Base-by-base conservation (phyloP, 2,797 vertebrate genomes). In the Eulemur rubriventer region DNA sequence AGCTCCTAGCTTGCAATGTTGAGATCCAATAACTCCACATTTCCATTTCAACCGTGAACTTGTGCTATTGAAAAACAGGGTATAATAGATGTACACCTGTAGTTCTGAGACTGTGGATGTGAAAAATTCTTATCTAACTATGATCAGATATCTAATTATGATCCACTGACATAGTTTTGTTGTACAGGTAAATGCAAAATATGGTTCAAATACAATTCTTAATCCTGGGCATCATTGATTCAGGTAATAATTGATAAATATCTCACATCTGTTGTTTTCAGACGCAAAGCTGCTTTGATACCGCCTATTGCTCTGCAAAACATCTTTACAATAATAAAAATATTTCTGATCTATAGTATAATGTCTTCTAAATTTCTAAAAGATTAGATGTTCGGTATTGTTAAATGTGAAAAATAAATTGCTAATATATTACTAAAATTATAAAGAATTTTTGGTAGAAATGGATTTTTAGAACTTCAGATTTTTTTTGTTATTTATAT, bases 191-290 rank as follows among this genome's bases (percentile, higher is more conserved):
- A 96, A 93, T 73, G 65, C 14, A 96, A 97, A 69, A 35, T 96
- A 80, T 81, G 30, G 86, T 97, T 96, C 95, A 98, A 91, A 97
- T 96, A 85, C 81, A 67, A 83, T 81, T 97, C 10, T 61, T 75
- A 96, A 83, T 17, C 18, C 70, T 89, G 63, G 30, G 83, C 50
- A 84, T 96, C 72, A 72, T 50, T 89, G 11, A 35, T 91, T 94
- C 13, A 35, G 20, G 7, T 33, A 38, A 83, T 76, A 89, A 78
- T 30, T 92, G 69, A 52, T 33, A 91, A 87, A 59, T 91, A 57
- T 43, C 30, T 87, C 17, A 76, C 3, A 55, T 24, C 6, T 67
- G 0, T 26, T 83, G 8, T 87, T 86, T 94, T 93, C 78, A 83
- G 13, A 91, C 14, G 70, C 95, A 67, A 41, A 96, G 28, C 11